These are phyloP conservation scores for Camelus dromedarius DNA, from an alignment of 2,113 vertebrate genomes.

Conservation along the genomic window DNA sequence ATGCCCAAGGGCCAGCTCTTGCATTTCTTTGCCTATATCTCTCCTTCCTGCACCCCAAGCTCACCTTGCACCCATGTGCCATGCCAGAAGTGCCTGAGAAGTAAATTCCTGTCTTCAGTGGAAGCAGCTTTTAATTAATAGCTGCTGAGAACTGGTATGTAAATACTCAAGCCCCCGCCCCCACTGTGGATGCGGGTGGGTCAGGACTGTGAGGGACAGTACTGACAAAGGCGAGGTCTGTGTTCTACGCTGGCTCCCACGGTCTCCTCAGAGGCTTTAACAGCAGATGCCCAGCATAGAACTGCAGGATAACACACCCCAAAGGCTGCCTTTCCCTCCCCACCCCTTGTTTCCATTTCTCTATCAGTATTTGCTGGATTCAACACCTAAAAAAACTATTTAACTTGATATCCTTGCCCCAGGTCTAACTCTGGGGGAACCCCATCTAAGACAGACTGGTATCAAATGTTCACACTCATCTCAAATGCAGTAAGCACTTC, in stretches of 20 bases:
- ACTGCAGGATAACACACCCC: rapidly evolving
- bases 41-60: too few species aligned
- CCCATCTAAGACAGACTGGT: background rate
- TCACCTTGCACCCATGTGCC: too few species aligned
- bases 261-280: background rate
- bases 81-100: background rate
- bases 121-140: background rate
- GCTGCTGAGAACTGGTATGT: background rate
- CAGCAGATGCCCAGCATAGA: background rate
- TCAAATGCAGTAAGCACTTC: background rate
- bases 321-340: background rate
- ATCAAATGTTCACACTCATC: background rate
- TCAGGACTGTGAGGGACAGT: too few species aligned
- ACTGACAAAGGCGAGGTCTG: background rate
- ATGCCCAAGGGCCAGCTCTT: background rate
- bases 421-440: background rate
- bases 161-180: background rate
- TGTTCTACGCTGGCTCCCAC: background rate
- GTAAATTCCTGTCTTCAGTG: background rate
- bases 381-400: background rate
- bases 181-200: background rate
- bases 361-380: background rate
- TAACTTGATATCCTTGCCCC: background rate
- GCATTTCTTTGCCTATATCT: background rate
- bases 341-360: background rate